Evolutionary conservation across 2,888 invertebrate genomes (phyloP).

Genomic region (Tillus elongatus): DNA sequence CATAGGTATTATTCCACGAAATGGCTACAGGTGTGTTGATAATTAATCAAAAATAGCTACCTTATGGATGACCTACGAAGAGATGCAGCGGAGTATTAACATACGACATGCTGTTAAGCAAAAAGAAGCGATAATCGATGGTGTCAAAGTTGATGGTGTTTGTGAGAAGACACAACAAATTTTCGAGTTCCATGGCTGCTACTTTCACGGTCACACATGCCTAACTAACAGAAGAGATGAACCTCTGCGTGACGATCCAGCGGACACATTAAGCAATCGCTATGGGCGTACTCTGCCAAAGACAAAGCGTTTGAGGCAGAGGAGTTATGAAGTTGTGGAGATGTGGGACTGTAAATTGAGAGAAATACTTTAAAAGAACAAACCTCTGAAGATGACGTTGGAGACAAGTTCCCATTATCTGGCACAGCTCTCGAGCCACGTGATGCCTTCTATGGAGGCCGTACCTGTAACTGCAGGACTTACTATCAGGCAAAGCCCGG

Average conservation of each 20-base stretch:
- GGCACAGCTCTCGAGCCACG: too few species aligned
- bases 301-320: too few species aligned
- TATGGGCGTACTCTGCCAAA: constrained; percentile 13
- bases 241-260: constrained; percentile 9
- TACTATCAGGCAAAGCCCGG: too few species aligned
- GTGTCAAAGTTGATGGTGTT: constrained; percentile 16
- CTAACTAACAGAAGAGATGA: constrained; percentile 27
- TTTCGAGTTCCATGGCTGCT: too few species aligned
- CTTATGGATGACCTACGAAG: constrained; percentile 17
- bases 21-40: constrained; percentile 25
- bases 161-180: constrained; percentile 14
- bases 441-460: constrained; percentile 18
- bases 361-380: constrained; percentile 8
- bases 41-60: constrained; percentile 22
- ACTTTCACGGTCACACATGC: constrained; percentile 23
- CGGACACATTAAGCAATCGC: constrained; percentile 9
- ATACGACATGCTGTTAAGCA: constrained; percentile 13
- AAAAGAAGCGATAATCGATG: constrained; percentile 11
- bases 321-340: constrained; percentile 15
- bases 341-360: constrained; percentile 20
- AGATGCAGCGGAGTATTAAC: constrained; percentile 11
- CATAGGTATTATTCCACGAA: constrained; percentile 26
- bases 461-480: constrained; percentile 16
- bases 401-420: constrained; percentile 12
- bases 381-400: constrained; percentile 6